Conservation (phyloP, 2,113 vertebrate species). For the Cyanoderma ruficeps region DNA sequence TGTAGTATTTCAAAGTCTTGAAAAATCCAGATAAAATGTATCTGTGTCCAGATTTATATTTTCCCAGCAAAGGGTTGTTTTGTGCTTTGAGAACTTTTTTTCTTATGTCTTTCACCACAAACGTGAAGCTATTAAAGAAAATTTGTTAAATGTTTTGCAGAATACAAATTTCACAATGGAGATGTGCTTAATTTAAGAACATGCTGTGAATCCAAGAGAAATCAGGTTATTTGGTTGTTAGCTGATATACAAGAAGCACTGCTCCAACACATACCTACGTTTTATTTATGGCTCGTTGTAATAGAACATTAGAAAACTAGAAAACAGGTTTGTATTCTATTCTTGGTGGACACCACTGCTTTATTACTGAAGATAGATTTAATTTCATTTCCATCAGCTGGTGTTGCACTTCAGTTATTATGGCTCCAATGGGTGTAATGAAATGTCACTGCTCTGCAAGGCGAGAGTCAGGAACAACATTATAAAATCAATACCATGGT, state of each 20-base stretch:
- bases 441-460: slow-evolving; percentile 75
- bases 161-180: background rate
- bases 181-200: background rate
- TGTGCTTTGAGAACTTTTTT: background rate
- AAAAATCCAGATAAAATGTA: background rate
- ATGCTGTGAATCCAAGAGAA: background rate
- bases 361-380: slow-evolving; percentile 77
- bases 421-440: slow-evolving; percentile 73
- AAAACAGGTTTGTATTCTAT: slow-evolving; percentile 60
- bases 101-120: background rate
- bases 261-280: background rate
- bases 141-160: background rate
- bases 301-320: slow-evolving; percentile 59
- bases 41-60: background rate
- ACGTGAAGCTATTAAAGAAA: background rate
- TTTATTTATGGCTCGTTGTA: slow-evolving; percentile 61
- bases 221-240: slow-evolving; percentile 71
- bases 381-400: slow-evolving; percentile 73
- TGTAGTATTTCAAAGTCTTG: background rate
- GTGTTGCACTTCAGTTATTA: slow-evolving; percentile 68
- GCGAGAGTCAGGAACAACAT: slow-evolving; percentile 53
- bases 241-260: background rate
- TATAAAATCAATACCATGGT: slow-evolving; percentile 63
- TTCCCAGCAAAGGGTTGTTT: accelerated
- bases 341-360: slow-evolving; percentile 64